Base-by-base conservation (phyloP, 2,113 vertebrate genomes). In the Alosa alosa region DNA sequence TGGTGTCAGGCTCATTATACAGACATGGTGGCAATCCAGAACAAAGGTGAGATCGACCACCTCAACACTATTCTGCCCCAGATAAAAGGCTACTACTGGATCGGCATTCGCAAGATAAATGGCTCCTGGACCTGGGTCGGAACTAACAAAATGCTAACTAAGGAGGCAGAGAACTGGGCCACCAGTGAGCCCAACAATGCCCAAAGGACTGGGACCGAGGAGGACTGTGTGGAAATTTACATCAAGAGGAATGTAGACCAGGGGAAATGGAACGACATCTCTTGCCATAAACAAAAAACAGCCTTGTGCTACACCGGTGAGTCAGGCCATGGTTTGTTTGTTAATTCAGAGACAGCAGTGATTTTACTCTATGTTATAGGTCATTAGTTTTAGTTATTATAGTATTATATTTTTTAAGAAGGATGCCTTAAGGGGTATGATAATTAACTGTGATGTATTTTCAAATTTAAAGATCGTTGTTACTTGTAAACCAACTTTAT, bases 141-240 rank as follows among this genome's bases (percentile, higher is more conserved):
- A 84, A 99, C 97, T 72, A 93, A 88, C 25, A 97, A 97, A 85
- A 0, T 1, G 0, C 94, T 99, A 91, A 97, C 96, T 0, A 0
- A 83, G 9, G 95, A 97, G 64, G 97, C 96, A 0, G 93, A 94
- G 88, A 99, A 98, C 95, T 99, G 98, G 98, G 98, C 97, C 0
- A 0, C 0, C 0, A 64, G 88, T 0, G 97, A 99, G 85, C 98
- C 98, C 60, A 99, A 98, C 89, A 98, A 98, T 78, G 31, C 11
- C 13, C 31, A 31, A 31, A 2, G 2, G 3, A 13, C 3, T 13
- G 11, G 1, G 11, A 82, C 45, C 75, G 93, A 90, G 15, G 96
- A 99, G 88, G 97, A 99, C 86, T 99, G 98, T 0, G 97, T 99
- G 91, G 98, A 99, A 92, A 99, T 99, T 45, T 99, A 99, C 91